Evolutionary conservation across 2,113 vertebrate species (phyloP).

Genomic region (Ailuropoda melanoleuca): DNA sequence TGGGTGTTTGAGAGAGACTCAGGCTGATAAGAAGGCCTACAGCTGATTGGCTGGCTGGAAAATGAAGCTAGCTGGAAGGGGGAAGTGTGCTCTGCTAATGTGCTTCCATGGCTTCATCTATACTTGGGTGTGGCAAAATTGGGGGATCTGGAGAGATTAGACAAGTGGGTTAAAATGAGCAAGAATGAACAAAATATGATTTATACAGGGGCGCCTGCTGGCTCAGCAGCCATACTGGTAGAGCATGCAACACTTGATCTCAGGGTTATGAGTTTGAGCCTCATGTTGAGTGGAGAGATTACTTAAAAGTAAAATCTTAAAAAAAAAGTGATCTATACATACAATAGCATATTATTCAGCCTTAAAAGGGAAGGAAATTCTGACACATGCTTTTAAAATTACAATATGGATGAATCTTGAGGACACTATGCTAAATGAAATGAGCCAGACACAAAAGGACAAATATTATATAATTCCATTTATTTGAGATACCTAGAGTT

Average conservation of each 20-base stretch:
- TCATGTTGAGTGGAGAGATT: neutral
- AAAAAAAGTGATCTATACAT: neutral
- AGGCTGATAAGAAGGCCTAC: neutral
- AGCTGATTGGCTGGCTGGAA: neutral
- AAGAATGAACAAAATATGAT: neutral
- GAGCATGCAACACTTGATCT: neutral
- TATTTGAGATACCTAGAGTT: neutral
- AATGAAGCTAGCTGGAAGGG: neutral
- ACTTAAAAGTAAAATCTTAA: neutral
- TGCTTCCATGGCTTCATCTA: neutral
- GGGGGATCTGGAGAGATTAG: neutral
- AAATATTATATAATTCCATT: neutral
- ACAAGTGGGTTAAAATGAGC: constrained; percentile 1
- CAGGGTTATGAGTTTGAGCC: neutral
- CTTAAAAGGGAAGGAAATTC: constrained; percentile 20
- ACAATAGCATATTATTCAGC: neutral
- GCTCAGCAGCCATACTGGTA: neutral
- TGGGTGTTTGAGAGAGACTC: neutral
- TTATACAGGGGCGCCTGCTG: neutral
- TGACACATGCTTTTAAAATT: constrained; percentile 15
- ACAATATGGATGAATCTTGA: neutral
- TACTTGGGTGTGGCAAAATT: neutral
- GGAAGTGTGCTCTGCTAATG: neutral
- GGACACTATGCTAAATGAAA: neutral
- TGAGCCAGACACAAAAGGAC: constrained; percentile 8